Conservation (phyloP, 2,113 vertebrate genomes). For the Myxocyprinus asiaticus region DNA sequence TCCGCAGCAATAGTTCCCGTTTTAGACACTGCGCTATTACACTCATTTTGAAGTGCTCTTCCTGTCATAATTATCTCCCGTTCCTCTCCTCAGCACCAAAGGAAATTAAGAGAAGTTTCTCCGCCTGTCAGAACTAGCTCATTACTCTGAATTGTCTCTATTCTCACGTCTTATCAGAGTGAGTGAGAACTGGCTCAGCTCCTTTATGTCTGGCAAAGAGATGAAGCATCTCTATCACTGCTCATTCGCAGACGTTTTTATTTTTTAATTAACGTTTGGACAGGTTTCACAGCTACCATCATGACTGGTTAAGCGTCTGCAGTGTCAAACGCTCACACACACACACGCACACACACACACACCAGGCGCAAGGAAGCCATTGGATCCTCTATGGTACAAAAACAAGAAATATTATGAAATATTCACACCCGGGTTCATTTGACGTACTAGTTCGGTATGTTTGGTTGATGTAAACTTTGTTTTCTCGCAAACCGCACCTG, state of each 20-base stretch:
- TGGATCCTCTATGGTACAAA: too few species aligned
- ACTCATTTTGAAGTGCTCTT: conserved; percentile 31
- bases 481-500: too few species aligned
- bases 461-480: too few species aligned
- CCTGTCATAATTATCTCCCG: conserved; percentile 40
- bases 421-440: too few species aligned
- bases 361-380: too few species aligned
- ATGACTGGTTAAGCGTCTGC: background rate
- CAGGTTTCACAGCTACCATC: conserved; percentile 1
- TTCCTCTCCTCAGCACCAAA: conserved; percentile 21
- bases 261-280: conserved; percentile 34
- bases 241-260: conserved; percentile 14
- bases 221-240: conserved; percentile 32
- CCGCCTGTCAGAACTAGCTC: conserved; percentile 29
- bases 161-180: conserved; percentile 36
- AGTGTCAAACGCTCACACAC: background rate
- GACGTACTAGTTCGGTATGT: too few species aligned
- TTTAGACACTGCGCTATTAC: conserved; percentile 11
- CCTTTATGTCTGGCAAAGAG: conserved; percentile 30
- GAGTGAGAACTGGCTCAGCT: conserved; percentile 29
- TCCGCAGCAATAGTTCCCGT: background rate
- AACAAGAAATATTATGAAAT: too few species aligned
- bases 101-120: conserved; percentile 45
- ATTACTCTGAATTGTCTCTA: conserved; percentile 39
- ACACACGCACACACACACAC: too few species aligned